Evolutionary conservation across 35 echinoderm and acorn worm species (phyloP).

Genomic region (Apostichopus parvimensis): DNA sequence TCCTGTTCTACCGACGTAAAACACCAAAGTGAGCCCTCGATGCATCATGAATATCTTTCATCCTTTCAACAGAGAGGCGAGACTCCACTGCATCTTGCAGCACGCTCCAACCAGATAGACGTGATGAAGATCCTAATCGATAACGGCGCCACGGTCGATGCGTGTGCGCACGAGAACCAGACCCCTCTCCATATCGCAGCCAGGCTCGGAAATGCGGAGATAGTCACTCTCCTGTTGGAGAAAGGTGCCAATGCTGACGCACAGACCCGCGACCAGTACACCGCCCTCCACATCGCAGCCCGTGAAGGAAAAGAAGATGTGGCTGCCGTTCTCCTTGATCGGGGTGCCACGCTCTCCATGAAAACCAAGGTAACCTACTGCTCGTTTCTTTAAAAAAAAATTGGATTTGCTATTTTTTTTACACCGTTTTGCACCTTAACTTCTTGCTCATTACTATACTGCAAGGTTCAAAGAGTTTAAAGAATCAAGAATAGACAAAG

Average conservation of each 20-base stretch:
- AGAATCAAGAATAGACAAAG: too few species aligned
- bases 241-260: slow-evolving; percentile 89
- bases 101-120: slow-evolving; percentile 97
- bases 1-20: too few species aligned
- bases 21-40: too few species aligned
- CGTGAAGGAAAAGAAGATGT: slow-evolving; percentile 95
- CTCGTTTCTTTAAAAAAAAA: not conserved
- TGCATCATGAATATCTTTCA: too few species aligned
- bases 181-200: slow-evolving; percentile 97
- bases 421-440: too few species aligned
- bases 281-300: slow-evolving; percentile 94
- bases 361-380: slow-evolving; percentile 83
- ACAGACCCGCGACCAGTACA: slow-evolving; percentile 95
- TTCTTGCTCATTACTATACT: too few species aligned
- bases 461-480: too few species aligned
- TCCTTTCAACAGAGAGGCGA: slow-evolving; percentile 91
- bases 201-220: slow-evolving; percentile 97
- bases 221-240: slow-evolving; percentile 94
- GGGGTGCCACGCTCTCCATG: slow-evolving; percentile 90
- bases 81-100: slow-evolving; percentile 97
- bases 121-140: slow-evolving; percentile 87
- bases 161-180: slow-evolving; percentile 97
- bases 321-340: slow-evolving; percentile 81
- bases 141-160: slow-evolving; percentile 89
- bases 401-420: not conserved